These are phyloP conservation scores for Felis chaus DNA, from an alignment of 2,113 vertebrate genomes.

Conservation along the genomic window DNA sequence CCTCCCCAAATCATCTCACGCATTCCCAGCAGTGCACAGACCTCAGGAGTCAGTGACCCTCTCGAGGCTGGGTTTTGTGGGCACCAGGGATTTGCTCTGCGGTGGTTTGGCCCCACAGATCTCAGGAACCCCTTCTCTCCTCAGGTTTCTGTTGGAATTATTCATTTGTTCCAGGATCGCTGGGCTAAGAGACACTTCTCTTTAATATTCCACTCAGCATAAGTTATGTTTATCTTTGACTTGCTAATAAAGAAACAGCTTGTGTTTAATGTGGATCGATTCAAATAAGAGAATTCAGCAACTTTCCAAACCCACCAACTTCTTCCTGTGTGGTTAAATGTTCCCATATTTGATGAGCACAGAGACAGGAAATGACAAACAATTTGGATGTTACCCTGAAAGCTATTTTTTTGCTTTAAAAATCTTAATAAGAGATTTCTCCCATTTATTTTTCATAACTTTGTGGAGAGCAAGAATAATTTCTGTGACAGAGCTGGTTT, in stretches of 20 bases:
- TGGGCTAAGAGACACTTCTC: neutral
- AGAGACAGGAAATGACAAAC: constrained; percentile 74
- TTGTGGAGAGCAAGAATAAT: constrained; percentile 52
- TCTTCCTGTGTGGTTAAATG: constrained; percentile 82
- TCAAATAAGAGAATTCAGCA: constrained; percentile 71
- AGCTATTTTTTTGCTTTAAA: constrained; percentile 58
- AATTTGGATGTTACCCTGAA: constrained; percentile 69
- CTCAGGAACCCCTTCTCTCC: neutral
- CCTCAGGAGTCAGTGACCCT: neutral
- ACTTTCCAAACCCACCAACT: constrained; percentile 79
- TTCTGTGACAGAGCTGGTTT: neutral
- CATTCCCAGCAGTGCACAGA: neutral
- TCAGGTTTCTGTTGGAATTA: neutral
- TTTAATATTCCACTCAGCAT: constrained; percentile 59
- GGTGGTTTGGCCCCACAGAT: neutral
- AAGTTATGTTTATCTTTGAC: constrained; percentile 59
- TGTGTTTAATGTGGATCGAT: constrained; percentile 75
- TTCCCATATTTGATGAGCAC: constrained; percentile 78
- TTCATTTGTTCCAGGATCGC: constrained; percentile 3
- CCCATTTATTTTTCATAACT: constrained; percentile 54
- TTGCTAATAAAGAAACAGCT: constrained; percentile 74
- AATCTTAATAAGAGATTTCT: constrained; percentile 71
- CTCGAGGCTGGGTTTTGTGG: neutral
- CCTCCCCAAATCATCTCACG: neutral
- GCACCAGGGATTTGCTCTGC: rapidly evolving